phyloP scores from a whole-genome alignment of 1,140 invertebrate genomes.

The Wiebesia pumilae region DNA sequence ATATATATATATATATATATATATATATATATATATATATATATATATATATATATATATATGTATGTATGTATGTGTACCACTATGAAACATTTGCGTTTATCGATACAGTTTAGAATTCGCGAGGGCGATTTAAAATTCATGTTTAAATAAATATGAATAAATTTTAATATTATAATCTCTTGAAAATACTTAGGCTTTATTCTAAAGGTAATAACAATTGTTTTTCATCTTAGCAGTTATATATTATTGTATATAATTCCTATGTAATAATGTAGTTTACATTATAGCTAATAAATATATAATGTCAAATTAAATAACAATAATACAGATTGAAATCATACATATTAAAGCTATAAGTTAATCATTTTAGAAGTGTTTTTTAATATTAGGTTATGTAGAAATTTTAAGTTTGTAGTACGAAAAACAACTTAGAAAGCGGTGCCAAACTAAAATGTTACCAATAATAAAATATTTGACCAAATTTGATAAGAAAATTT shows the following conservation, averaged over 20 bases:
- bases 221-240: background rate
- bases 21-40: too few relatives aligned
- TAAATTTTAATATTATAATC: background rate
- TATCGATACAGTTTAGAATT: background rate
- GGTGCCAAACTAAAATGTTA: background rate
- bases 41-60: too few relatives aligned
- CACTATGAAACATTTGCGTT: background rate
- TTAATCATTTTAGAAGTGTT: background rate
- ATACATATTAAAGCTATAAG: background rate
- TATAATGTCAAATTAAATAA: background rate
- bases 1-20: too few relatives aligned
- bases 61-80: too few relatives aligned
- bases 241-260: slow-evolving; percentile 10
- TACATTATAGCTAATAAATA: background rate
- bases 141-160: background rate
- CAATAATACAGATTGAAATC: background rate
- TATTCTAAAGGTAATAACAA: background rate
- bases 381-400: background rate
- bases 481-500: background rate
- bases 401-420: background rate
- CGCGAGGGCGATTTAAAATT: slow-evolving; percentile 34
- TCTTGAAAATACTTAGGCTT: background rate
- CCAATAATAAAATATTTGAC: background rate
- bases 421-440: background rate
- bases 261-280: background rate